phyloP scores from a whole-genome alignment of 2,888 invertebrate species.

The Pimpla rufipes region DNA sequence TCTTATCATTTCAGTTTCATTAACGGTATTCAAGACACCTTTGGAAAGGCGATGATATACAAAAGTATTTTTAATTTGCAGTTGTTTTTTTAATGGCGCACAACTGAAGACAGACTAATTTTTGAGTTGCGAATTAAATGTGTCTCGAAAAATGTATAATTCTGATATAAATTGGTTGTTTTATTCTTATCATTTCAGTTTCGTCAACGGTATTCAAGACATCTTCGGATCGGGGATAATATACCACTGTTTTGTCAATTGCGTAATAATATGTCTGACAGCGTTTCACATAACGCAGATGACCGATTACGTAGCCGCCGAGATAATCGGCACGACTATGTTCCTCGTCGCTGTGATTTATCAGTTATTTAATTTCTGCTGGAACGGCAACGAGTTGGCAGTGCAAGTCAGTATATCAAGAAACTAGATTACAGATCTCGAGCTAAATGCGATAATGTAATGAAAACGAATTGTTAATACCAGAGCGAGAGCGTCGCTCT shows the following conservation, averaged over 20 bases:
- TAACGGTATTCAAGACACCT: too few relatives aligned
- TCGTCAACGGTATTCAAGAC: slow-evolving; percentile 74
- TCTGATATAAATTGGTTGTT: too few relatives aligned
- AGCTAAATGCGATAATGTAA: too few relatives aligned
- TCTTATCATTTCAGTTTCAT: too few relatives aligned
- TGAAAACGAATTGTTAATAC: slow-evolving; percentile 35
- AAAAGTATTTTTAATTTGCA: too few relatives aligned
- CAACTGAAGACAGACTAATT: not conserved
- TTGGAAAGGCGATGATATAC: too few relatives aligned
- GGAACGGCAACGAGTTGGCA: slow-evolving; percentile 79
- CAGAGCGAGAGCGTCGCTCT: slow-evolving; percentile 74
- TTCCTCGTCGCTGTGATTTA: slow-evolving; percentile 77
- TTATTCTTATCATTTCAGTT: too few relatives aligned
- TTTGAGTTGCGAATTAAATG: too few relatives aligned
- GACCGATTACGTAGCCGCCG: slow-evolving; percentile 72
- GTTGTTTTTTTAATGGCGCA: not conserved
- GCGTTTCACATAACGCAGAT: slow-evolving; percentile 78
- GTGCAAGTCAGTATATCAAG: slow-evolving; percentile 74
- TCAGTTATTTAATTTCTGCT: slow-evolving; percentile 80
- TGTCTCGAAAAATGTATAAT: too few relatives aligned
- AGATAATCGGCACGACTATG: slow-evolving; percentile 75
- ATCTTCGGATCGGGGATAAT: slow-evolving; percentile 76
- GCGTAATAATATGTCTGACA: slow-evolving; percentile 76
- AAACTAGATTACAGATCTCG: not conserved
- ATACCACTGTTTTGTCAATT: slow-evolving; percentile 76